phyloP scores from a whole-genome alignment of 2,113 vertebrate species.

The Recurvirostra avosetta region DNA sequence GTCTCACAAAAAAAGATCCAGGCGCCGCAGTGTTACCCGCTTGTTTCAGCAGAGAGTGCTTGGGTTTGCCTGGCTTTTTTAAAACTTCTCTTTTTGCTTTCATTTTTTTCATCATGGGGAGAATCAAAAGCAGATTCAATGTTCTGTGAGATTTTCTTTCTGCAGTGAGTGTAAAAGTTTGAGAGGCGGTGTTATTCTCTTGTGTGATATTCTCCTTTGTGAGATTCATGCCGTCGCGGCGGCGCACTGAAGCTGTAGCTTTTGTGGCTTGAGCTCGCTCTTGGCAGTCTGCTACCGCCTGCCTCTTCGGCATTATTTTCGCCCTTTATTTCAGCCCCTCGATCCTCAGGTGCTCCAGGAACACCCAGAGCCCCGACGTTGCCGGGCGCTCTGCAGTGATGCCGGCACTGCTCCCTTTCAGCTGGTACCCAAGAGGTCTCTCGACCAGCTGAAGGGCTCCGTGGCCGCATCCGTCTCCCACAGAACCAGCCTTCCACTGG shows the following conservation, averaged over 20 bases:
- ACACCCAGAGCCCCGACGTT: neutral
- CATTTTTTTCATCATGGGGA: neutral
- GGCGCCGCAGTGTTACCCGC: neutral
- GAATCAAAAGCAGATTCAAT: neutral
- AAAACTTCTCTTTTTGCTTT: neutral
- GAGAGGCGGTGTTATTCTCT: neutral
- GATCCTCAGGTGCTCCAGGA: neutral
- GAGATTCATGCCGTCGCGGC: neutral
- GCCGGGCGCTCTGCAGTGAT: neutral
- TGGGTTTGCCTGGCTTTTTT: neutral
- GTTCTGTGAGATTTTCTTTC: neutral
- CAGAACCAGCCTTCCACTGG: neutral
- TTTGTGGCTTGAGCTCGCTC: neutral
- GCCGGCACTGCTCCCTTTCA: neutral
- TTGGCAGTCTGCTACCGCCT: neutral
- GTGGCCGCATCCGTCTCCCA: neutral
- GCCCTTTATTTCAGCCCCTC: neutral
- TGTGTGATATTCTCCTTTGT: neutral
- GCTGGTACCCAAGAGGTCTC: neutral
- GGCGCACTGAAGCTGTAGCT: neutral
- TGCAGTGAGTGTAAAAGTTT: neutral
- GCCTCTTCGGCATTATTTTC: slow-evolving; percentile 7
- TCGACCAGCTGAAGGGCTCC: neutral
- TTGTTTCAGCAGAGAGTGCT: neutral
- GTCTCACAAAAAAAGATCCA: neutral